A percentile compares a stretch with the other conserved stretches of the same genome.
Evolutionary conservation across 2,888 invertebrate genomes (phyloP).

Genomic region (Drosophila algonquin): DNA sequence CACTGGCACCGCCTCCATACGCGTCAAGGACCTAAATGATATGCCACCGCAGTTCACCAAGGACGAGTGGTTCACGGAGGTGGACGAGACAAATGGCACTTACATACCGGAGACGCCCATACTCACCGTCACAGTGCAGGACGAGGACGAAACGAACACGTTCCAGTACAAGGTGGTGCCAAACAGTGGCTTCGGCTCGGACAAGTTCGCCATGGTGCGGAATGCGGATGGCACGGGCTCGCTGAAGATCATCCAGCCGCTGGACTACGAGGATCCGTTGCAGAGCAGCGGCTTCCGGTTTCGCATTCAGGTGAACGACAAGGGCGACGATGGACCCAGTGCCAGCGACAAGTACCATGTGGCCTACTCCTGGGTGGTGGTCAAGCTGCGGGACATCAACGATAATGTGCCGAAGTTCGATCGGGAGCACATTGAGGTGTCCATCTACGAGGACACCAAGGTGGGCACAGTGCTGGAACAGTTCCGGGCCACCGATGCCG

Average conservation of each 20-base stretch:
- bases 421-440: conserved; percentile 94
- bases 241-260: conserved; percentile 95
- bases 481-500: conserved; percentile 97
- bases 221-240: conserved; percentile 97
- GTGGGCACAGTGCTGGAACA: conserved; percentile 95
- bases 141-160: conserved; percentile 97
- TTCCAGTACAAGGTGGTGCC: conserved; percentile 97
- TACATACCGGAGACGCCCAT: conserved; percentile 96
- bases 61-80: conserved; percentile 97
- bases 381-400: conserved; percentile 96
- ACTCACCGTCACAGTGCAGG: conserved; percentile 96
- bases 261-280: conserved; percentile 96
- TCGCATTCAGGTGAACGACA: conserved; percentile 95
- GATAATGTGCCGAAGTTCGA: conserved; percentile 98
- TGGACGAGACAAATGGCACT: conserved; percentile 96
- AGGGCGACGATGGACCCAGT: conserved; percentile 95
- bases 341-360: conserved; percentile 98
- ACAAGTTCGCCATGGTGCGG: conserved; percentile 97
- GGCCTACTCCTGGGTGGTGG: conserved; percentile 96
- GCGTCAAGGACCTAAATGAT: conserved; percentile 98
- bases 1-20: conserved; percentile 95
- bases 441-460: conserved; percentile 95
- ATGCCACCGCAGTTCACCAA: conserved; percentile 98
- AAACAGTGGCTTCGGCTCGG: conserved; percentile 96
- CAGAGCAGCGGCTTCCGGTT: conserved; percentile 97